Evolutionary conservation across 1,140 invertebrate genomes (phyloP), one percentile per base, ranked within the genome.

Genomic region (Holcopasites calliopsidis): DNA sequence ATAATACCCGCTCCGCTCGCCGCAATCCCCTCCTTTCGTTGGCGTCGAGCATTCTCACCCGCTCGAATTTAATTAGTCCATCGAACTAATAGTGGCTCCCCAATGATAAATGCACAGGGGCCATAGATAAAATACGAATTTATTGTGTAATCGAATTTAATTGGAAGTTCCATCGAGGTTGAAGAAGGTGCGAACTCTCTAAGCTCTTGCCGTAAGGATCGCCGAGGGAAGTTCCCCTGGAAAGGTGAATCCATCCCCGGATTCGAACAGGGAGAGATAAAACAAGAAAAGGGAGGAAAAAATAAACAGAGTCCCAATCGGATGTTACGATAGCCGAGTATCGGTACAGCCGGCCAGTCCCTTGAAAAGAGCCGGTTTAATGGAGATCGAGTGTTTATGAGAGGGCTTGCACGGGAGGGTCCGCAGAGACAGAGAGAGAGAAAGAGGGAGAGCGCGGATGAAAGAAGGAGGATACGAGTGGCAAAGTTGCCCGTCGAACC

Each of bases 371-470:
- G 65, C 77, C 70, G 58, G 70, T 85, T 83, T 80, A 82, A 85
- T 85, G 79, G 80, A 84, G 82, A 77, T 83, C 76, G 71, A 83
- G 74, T 77, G 66, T 77, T 77, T 74, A 74, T 76, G 68, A 71
- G 49, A 54, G 50, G 54, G 60, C 57, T 68, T 54, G 75, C 65
- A 65, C 49, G 61, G 57, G 61, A 74, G 71, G 50, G 50, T 74
- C 31, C 71, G 18, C 26, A 31, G 66, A 71, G 78, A 69, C 31
- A 35, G 42, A 50, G 42, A 47, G 16, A n/a, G 66, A 71, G 81
- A 73, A 26, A 42, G 49, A 57, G 42, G 57, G 57, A 28, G 72
- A 54, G 49, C 18, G 21, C 42, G 44, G 28, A 18, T 40, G 40
- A 58, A 54, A 65, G 77, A 57, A 64, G 58, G 62, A 42, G 69